Percentiles rank a stretch among this genome's conserved stretches.
Evolutionary conservation across 2,888 invertebrate genomes (phyloP).

Genomic region (Drosophila nr. fundita): DNA sequence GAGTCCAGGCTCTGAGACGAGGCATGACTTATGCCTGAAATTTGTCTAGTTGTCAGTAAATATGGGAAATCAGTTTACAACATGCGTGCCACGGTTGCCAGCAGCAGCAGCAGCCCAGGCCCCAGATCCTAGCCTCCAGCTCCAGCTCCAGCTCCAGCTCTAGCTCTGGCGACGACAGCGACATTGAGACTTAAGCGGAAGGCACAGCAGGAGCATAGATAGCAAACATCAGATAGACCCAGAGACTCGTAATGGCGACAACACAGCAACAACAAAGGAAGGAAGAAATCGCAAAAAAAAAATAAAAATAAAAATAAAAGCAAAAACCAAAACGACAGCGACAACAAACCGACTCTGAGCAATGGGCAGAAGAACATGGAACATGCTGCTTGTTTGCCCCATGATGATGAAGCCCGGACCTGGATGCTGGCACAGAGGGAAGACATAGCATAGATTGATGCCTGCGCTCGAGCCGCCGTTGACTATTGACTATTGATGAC

Average conservation of each 20-base stretch:
- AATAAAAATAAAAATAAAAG: not conserved
- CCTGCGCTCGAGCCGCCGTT: conserved; percentile 53
- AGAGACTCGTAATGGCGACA: conserved; percentile 77
- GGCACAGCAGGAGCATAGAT: conserved; percentile 84
- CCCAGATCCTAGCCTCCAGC: conserved; percentile 22
- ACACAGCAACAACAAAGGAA: conserved; percentile 68
- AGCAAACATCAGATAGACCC: conserved; percentile 81
- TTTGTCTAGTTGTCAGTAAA: conserved; percentile 85
- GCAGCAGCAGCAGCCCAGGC: conserved; percentile 6
- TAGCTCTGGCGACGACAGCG: conserved; percentile 50
- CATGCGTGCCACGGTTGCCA: conserved; percentile 74
- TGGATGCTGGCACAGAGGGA: conserved; percentile 16
- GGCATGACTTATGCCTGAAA: conserved; percentile 85
- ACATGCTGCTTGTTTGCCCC: conserved; percentile 39
- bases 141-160: conserved; percentile 3
- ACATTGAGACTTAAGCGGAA: conserved; percentile 81
- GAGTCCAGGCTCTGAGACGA: conserved; percentile 63
- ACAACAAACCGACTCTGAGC: conserved; percentile 33
- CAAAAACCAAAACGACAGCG: conserved; percentile 30
- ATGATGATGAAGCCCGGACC: conserved; percentile 33
- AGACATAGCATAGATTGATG: conserved; percentile 53
- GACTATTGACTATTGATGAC: conserved; percentile 77
- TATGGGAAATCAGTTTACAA: conserved; percentile 84
- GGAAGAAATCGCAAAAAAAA: conserved; percentile 10
- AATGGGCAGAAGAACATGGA: conserved; percentile 41